Evolutionary conservation across 2,888 invertebrate genomes (phyloP).

Genomic region (Cerastis leucographa): DNA sequence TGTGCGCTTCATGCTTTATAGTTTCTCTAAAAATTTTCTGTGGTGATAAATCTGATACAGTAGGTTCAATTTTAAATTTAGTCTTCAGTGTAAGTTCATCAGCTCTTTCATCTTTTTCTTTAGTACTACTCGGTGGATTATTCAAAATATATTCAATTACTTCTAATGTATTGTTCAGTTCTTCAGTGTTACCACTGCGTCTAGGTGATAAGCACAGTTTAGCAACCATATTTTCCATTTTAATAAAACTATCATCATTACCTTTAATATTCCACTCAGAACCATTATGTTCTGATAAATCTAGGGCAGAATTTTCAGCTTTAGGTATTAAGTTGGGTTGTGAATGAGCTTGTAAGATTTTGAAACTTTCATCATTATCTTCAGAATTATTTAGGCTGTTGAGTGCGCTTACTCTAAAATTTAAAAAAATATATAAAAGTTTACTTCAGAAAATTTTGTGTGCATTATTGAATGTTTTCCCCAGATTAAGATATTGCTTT

Average conservation of each 20-base stretch:
- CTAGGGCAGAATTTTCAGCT: conserved; percentile 29
- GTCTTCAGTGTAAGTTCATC: conserved; percentile 20
- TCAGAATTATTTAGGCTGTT: conserved; percentile 60
- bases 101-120: conserved; percentile 21
- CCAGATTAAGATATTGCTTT: not conserved
- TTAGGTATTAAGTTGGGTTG: conserved; percentile 75
- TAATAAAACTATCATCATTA: conserved; percentile 79
- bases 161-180: conserved; percentile 80
- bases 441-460: not conserved
- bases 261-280: conserved; percentile 65
- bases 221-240: conserved; percentile 77
- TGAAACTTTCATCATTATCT: conserved; percentile 72
- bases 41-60: conserved; percentile 24
- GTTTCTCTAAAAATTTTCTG: conserved; percentile 25
- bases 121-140: conserved; percentile 68
- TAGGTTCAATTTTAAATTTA: conserved; percentile 27
- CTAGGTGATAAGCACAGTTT: conserved; percentile 69
- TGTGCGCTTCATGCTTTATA: conserved; percentile 20
- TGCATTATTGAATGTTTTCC: conserved; percentile 1
- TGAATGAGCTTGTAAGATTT: conserved; percentile 81
- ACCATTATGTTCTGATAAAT: conserved; percentile 51
- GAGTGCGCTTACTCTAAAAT: conserved; percentile 49
- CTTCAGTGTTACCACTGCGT: conserved; percentile 61
- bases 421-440: not conserved
- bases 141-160: conserved; percentile 79